Evolutionary conservation across 2,113 vertebrate genomes (phyloP).

Genomic region (Poecile atricapillus): DNA sequence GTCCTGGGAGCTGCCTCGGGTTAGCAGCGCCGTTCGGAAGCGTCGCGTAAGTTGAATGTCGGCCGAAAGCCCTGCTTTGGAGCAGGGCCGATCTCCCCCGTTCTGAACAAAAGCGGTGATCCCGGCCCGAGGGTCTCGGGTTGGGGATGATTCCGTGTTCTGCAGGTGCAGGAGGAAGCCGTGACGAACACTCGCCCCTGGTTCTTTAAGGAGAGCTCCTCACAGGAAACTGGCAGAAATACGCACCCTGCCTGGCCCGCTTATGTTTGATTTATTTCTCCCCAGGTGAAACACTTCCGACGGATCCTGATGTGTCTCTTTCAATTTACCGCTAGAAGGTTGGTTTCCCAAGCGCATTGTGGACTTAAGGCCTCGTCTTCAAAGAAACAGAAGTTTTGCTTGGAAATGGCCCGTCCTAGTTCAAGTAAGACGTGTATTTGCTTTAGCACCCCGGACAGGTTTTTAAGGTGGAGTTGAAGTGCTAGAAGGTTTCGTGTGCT

Average conservation of each 20-base stretch:
- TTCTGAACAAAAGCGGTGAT: neutral
- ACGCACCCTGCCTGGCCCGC: neutral
- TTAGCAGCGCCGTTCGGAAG: neutral
- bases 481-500: fast-evolving
- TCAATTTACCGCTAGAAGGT: neutral
- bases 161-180: neutral
- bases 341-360: slow-evolving; percentile 35
- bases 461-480: neutral
- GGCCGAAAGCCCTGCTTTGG: neutral
- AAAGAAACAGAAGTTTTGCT: neutral
- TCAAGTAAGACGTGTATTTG: slow-evolving; percentile 62
- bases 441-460: neutral
- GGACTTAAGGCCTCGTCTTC: slow-evolving; percentile 11
- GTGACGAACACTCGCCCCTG: fast-evolving
- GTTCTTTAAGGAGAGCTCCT: neutral
- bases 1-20: neutral
- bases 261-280: neutral
- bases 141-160: neutral
- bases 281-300: neutral
- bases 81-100: neutral
- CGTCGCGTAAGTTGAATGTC: neutral
- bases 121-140: too few species aligned
- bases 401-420: slow-evolving; percentile 74
- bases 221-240: neutral
- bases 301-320: slow-evolving; percentile 66